Evolutionary conservation across 2,113 vertebrate species (phyloP).

Genomic region (Leptobrachium ailaonicum): DNA sequence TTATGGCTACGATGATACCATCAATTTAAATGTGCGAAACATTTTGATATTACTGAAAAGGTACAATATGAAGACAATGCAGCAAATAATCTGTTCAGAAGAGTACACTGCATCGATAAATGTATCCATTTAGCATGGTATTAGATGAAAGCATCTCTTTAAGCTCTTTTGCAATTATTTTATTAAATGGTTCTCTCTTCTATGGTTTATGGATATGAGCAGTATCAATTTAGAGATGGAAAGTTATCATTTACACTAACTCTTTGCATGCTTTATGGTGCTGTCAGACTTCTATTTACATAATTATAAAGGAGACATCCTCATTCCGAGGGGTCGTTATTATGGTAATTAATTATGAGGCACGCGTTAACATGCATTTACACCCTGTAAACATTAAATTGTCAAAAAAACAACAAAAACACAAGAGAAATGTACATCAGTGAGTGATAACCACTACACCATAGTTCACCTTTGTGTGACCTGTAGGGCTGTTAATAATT

Average conservation of each 20-base stretch:
- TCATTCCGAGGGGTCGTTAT: slow-evolving; percentile 26
- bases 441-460: slow-evolving; percentile 5
- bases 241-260: slow-evolving; percentile 30
- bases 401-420: background rate
- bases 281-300: slow-evolving; percentile 31
- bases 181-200: slow-evolving; percentile 16
- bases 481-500: slow-evolving; percentile 24
- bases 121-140: slow-evolving; percentile 30
- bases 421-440: slow-evolving; percentile 10
- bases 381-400: background rate
- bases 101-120: slow-evolving; percentile 41
- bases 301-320: slow-evolving; percentile 22
- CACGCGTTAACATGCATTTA: slow-evolving; percentile 1
- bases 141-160: slow-evolving; percentile 22
- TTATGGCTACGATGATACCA: slow-evolving; percentile 35
- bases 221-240: slow-evolving; percentile 7
- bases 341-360: slow-evolving; percentile 18
- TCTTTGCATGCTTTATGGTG: slow-evolving; percentile 14
- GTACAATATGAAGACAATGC: slow-evolving; percentile 1
- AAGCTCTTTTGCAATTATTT: slow-evolving; percentile 27
- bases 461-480: slow-evolving; percentile 27
- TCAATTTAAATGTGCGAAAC: slow-evolving; percentile 45
- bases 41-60: slow-evolving; percentile 33
- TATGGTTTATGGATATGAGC: slow-evolving; percentile 11
- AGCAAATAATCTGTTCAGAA: slow-evolving; percentile 25